Conservation (phyloP, 2,888 invertebrate species). For the Xanthorhoe spadicearia region DNA sequence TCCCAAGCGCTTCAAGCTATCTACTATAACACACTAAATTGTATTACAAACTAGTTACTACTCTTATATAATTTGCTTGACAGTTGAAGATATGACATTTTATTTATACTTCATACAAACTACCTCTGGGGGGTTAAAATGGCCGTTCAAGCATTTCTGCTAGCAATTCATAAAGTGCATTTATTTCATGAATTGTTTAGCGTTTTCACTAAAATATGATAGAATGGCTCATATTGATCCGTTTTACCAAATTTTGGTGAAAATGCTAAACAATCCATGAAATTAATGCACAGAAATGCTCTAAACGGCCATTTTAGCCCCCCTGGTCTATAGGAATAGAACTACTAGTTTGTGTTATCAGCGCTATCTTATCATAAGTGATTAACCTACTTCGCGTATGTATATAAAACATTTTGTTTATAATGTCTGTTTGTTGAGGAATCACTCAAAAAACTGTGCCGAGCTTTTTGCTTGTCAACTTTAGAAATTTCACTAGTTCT, state of each 20-base stretch:
- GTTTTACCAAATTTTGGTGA: no score
- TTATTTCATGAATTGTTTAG: no score
- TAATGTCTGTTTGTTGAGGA: conserved; percentile 64
- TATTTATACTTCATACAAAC: not conserved
- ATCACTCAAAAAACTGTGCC: conserved; percentile 62
- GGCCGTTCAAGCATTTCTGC: no score
- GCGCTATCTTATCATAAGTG: conserved; percentile 66
- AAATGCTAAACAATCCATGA: no score
- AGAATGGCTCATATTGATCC: no score
- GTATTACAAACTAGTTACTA: not conserved
- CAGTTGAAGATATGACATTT: not conserved
- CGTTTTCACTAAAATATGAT: no score
- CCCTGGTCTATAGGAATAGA: conserved; percentile 35
- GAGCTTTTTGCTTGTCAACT: conserved; percentile 39
- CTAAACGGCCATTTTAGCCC: no score
- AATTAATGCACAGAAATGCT: no score
- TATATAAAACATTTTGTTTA: conserved; percentile 64
- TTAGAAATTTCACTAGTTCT: not conserved
- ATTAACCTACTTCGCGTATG: conserved; percentile 69
- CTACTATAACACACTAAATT: not conserved
- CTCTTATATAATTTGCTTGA: no score
- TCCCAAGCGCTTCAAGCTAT: no score
- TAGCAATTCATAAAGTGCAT: no score
- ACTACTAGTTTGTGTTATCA: conserved; percentile 48
- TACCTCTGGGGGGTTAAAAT: no score